phyloP scores from a whole-genome alignment of 2,888 invertebrate genomes.

The Rhogogaster chlorosoma region DNA sequence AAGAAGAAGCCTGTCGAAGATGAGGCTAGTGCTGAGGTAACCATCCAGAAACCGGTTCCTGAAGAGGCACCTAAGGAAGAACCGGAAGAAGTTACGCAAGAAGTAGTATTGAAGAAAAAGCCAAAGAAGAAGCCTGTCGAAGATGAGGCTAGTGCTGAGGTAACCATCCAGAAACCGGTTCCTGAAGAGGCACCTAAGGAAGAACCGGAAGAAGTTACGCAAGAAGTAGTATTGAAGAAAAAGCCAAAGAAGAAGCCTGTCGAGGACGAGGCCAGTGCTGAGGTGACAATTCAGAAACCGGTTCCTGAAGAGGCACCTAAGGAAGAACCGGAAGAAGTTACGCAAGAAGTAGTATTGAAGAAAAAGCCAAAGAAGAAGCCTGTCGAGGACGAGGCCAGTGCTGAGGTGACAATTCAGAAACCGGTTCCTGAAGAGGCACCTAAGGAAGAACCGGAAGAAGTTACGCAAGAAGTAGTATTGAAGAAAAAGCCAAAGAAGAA shows the following conservation, averaged over 20 bases:
- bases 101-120: conserved; percentile 66
- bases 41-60: conserved; percentile 62
- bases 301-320: conserved; percentile 62
- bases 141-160: conserved; percentile 66
- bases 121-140: conserved; percentile 59
- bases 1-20: conserved; percentile 73
- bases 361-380: conserved; percentile 63
- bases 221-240: conserved; percentile 59
- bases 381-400: conserved; percentile 67
- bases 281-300: conserved; percentile 58
- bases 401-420: conserved; percentile 71
- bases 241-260: conserved; percentile 70
- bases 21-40: conserved; percentile 59
- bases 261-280: conserved; percentile 57
- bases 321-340: conserved; percentile 70
- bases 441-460: conserved; percentile 56
- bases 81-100: conserved; percentile 71
- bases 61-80: conserved; percentile 59
- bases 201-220: conserved; percentile 57
- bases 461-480: conserved; percentile 77
- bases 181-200: conserved; percentile 51
- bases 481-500: conserved; percentile 77
- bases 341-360: conserved; percentile 57
- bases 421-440: conserved; percentile 60
- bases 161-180: conserved; percentile 60